Conservation (phyloP, 30 jellyfish, hydroid and myxozoan genomes). For the Turritopsis rubra region DNA sequence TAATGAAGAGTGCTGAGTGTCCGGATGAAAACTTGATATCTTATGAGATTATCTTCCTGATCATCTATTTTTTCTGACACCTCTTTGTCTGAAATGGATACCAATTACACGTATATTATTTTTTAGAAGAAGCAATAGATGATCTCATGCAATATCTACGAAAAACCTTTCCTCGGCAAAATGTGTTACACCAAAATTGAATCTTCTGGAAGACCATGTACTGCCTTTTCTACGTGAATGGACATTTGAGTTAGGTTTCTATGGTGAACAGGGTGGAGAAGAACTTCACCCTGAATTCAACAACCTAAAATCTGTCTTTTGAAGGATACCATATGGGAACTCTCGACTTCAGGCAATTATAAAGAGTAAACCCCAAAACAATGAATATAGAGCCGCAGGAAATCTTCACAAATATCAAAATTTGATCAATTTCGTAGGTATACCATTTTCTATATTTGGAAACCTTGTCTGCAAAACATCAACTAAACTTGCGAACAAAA, state of each 20-base stretch:
- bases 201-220: background rate
- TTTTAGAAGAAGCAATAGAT: background rate
- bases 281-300: background rate
- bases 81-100: background rate
- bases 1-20: background rate
- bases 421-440: no score
- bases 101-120: background rate
- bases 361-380: background rate
- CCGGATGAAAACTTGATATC: background rate
- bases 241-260: background rate
- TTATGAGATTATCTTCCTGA: background rate
- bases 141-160: background rate
- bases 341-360: background rate
- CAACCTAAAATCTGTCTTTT: background rate
- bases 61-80: background rate
- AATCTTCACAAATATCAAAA: background rate
- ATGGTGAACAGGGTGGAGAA: slow-evolving; percentile 14
- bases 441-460: no score
- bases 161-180: background rate
- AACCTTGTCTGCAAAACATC: no score
- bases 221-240: background rate
- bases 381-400: background rate
- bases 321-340: background rate
- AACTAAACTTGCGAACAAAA: no score
- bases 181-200: background rate